phyloP scores from a whole-genome alignment of 92 coral and sea anemone genomes.

The Zoanthus gigantus region DNA sequence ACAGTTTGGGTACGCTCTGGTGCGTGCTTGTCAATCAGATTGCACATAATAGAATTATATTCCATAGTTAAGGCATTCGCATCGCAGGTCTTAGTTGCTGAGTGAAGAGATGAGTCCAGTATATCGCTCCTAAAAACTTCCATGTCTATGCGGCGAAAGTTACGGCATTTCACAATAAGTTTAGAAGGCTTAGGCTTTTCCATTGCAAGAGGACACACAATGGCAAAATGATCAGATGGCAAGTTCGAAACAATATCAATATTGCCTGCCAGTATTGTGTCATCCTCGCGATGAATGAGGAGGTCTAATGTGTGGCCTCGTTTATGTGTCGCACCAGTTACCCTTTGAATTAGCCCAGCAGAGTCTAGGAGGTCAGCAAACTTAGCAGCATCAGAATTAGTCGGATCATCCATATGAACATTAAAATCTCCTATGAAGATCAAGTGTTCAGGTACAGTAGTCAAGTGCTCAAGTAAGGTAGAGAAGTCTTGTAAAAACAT shows the following conservation, averaged over 20 bases:
- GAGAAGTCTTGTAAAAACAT: conserved; percentile 56
- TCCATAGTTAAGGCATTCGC: conserved; percentile 13
- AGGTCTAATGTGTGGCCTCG: conserved; percentile 56
- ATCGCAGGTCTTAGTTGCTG: conserved; percentile 9
- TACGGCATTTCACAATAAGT: conserved; percentile 23
- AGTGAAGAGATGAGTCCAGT: conserved; percentile 29
- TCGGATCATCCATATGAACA: conserved; percentile 47
- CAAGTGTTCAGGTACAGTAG: conserved; percentile 27
- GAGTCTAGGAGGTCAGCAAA: conserved; percentile 55
- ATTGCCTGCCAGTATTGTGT: conserved; percentile 36
- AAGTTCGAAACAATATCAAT: conserved; percentile 37
- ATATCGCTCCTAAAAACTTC: conserved; percentile 18
- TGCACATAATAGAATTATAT: conserved; percentile 29
- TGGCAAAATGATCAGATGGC: conserved; percentile 49
- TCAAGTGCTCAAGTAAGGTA: conserved; percentile 44
- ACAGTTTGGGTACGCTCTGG: conserved; percentile 42
- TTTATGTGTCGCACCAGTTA: conserved; percentile 45
- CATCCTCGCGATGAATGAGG: conserved; percentile 46
- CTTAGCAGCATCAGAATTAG: conserved; percentile 38
- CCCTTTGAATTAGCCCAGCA: conserved; percentile 27
- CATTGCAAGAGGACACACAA: conserved; percentile 38
- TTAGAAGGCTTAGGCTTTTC: conserved; percentile 47
- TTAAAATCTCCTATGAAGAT: conserved; percentile 57
- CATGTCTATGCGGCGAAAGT: conserved; percentile 43
- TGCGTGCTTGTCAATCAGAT: conserved; percentile 43